Conservation (phyloP, 2,113 vertebrate genomes). For the Orthonyx spaldingii region DNA sequence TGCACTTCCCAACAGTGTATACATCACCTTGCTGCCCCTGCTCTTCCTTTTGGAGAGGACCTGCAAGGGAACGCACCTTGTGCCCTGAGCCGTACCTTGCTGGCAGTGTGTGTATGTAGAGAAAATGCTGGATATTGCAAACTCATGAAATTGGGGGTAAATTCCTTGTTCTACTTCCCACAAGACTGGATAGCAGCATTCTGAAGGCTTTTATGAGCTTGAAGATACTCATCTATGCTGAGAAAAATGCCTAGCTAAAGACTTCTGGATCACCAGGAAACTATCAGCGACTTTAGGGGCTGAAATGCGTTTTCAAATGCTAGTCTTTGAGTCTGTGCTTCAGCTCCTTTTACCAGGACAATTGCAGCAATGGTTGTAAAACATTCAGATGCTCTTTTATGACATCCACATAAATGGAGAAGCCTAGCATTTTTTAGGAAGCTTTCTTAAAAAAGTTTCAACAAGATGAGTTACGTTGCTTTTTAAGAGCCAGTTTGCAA, state of each 20-base stretch:
- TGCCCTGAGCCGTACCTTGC: rapidly evolving
- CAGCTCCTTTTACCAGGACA: background rate
- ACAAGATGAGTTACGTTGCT: background rate
- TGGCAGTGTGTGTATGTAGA: background rate
- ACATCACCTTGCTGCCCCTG: rapidly evolving
- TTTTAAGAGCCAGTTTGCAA: background rate
- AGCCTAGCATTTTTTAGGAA: background rate
- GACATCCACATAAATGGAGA: background rate
- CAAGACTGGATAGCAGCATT: background rate
- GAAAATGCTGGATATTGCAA: background rate
- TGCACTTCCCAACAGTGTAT: rapidly evolving
- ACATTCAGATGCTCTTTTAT: background rate
- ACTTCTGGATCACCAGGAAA: background rate
- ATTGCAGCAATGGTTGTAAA: background rate
- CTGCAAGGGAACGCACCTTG: background rate
- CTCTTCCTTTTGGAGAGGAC: background rate
- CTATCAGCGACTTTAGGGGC: background rate
- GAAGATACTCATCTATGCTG: background rate
- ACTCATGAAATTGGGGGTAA: background rate
- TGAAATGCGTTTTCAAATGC: background rate
- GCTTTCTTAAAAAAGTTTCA: background rate
- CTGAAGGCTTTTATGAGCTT: background rate
- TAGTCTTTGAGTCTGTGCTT: background rate
- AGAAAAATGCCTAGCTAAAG: background rate
- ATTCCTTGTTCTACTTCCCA: background rate